These are phyloP conservation scores for Cyclophora albipunctata DNA, from an alignment of 2,888 invertebrate genomes.

Conservation along the genomic window DNA sequence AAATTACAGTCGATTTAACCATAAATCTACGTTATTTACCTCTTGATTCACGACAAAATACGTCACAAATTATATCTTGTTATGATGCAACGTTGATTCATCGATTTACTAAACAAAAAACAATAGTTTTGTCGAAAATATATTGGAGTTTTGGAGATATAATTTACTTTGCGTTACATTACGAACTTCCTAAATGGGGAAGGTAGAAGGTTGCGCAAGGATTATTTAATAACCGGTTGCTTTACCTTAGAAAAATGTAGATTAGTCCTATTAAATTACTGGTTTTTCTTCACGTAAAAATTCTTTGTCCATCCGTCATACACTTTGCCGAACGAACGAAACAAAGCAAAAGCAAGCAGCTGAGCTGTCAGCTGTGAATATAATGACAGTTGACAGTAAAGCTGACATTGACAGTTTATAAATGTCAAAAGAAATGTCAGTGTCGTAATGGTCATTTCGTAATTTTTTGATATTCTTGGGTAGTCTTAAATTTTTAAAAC, in stretches of 20 bases:
- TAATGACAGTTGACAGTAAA: slow-evolving; percentile 1
- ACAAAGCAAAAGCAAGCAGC: slow-evolving; percentile 10
- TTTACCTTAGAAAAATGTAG: slow-evolving; percentile 31
- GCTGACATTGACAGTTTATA: background rate
- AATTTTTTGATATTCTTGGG: too few species aligned
- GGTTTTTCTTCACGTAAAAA: slow-evolving; percentile 21
- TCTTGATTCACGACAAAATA: too few species aligned
- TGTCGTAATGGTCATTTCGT: too few species aligned
- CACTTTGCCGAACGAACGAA: slow-evolving; percentile 3
- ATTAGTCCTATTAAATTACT: slow-evolving; percentile 22
- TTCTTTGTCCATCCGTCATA: slow-evolving; percentile 18
- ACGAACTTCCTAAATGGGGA: slow-evolving; percentile 3
- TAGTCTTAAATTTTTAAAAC: too few species aligned
- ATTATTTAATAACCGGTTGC: slow-evolving; percentile 28
- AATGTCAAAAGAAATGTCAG: too few species aligned
- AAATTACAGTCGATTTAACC: too few species aligned
- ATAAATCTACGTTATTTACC: too few species aligned
- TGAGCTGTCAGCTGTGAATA: slow-evolving; percentile 15
- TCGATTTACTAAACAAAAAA: background rate
- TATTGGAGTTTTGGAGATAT: too few species aligned
- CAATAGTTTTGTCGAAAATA: too few species aligned
- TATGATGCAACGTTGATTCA: too few species aligned
- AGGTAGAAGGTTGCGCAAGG: slow-evolving; percentile 17
- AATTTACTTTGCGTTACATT: slow-evolving; percentile 1
- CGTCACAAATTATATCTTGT: too few species aligned